Conservation (phyloP, 2,888 invertebrate species). For the Idaea aversata region DNA sequence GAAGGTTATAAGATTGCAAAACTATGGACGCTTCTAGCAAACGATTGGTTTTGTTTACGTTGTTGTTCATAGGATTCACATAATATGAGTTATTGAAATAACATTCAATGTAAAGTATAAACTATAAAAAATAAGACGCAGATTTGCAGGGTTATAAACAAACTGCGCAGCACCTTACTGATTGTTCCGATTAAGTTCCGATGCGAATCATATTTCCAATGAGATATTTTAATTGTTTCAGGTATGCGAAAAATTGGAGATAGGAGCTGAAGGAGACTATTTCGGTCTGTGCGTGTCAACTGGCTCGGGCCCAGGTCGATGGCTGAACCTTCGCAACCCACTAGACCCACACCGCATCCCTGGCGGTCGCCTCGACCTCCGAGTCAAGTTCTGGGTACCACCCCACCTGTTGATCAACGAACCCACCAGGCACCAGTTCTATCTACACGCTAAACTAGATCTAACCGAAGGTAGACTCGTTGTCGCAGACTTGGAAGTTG, state of each 20-base stretch:
- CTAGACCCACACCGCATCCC: conserved; percentile 87
- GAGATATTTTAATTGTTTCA: conserved; percentile 59
- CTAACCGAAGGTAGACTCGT: conserved; percentile 86
- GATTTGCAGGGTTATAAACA: background rate
- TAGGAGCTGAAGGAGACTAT: conserved; percentile 92
- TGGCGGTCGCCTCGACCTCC: conserved; percentile 83
- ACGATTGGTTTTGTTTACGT: background rate
- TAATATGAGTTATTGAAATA: background rate
- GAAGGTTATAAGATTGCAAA: background rate
- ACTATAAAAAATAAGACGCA: background rate
- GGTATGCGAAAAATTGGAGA: conserved; percentile 91
- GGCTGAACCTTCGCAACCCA: conserved; percentile 93
- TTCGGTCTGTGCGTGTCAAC: conserved; percentile 87
- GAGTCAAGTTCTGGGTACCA: conserved; percentile 95
- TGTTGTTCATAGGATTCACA: background rate
- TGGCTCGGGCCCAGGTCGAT: conserved; percentile 85
- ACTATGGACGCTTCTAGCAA: background rate
- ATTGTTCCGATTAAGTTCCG: background rate
- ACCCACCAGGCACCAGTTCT: conserved; percentile 92
- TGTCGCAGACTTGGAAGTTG: conserved; percentile 84
- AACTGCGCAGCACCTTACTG: background rate
- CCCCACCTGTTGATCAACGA: conserved; percentile 93
- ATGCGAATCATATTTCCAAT: background rate
- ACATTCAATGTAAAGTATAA: background rate
- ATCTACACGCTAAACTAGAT: conserved; percentile 90